Conservation (phyloP, 2,797 vertebrate species). For the Eulemur rubriventer region DNA sequence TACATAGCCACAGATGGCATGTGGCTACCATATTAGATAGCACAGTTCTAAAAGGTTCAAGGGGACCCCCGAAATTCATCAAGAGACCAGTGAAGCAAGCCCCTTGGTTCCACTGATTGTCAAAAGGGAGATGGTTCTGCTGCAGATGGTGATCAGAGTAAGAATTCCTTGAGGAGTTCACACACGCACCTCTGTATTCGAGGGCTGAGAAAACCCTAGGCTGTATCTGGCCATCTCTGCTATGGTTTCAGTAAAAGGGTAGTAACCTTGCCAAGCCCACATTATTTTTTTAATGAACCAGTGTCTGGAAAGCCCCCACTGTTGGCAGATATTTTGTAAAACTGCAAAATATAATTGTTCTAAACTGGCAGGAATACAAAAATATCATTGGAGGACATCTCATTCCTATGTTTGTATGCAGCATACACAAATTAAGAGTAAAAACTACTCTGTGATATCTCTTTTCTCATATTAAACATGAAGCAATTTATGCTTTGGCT, state of each 20-base stretch:
- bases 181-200: neutral
- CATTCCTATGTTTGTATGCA: constrained; percentile 26
- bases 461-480: constrained; percentile 36
- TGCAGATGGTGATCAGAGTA: neutral
- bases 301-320: neutral
- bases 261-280: constrained; percentile 44
- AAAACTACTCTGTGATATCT: neutral
- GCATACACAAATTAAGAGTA: neutral
- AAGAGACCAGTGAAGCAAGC: neutral
- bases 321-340: constrained; percentile 50
- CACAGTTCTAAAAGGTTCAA: neutral
- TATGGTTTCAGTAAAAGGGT: constrained; percentile 1
- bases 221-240: neutral
- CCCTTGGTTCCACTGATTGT: neutral
- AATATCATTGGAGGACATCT: constrained; percentile 5
- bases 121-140: neutral
- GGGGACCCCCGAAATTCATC: neutral
- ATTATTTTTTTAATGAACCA: constrained; percentile 45
- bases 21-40: neutral
- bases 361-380: neutral
- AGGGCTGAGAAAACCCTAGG: neutral
- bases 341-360: constrained; percentile 32
- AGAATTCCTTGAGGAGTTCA: neutral
- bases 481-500: neutral
- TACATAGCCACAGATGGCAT: neutral